A percentile compares a stretch with the other conserved stretches of the same genome.
Evolutionary conservation across 2,797 vertebrate genomes (phyloP).

Genomic region (Rhinoraja longicauda): DNA sequence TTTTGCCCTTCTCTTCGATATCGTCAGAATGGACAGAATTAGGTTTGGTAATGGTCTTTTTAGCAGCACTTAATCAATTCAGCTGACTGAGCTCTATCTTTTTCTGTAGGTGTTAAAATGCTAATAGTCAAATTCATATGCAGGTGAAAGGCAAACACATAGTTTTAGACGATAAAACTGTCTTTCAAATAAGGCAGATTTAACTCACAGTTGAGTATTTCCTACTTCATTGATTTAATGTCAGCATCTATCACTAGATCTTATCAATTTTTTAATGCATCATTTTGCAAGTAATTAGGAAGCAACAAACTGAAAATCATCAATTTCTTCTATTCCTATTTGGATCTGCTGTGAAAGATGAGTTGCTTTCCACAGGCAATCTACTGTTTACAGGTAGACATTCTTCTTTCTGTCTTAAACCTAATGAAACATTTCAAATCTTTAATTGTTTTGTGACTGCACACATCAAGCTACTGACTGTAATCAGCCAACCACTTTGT

Average conservation of each 20-base stretch:
- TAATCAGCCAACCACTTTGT: conserved; percentile 11
- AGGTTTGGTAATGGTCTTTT: neutral
- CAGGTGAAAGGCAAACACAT: neutral
- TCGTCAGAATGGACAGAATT: neutral
- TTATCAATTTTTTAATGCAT: conserved; percentile 29
- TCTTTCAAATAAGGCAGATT: conserved; percentile 19
- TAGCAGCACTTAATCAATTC: neutral
- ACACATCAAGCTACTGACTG: conserved; percentile 8
- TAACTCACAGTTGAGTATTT: conserved; percentile 31
- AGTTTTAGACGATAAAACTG: conserved; percentile 1
- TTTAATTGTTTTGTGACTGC: conserved; percentile 37
- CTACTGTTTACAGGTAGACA: conserved; percentile 16
- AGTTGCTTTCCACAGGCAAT: neutral
- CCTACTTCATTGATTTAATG: conserved; percentile 36
- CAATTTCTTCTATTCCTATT: conserved; percentile 26
- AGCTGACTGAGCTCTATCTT: neutral
- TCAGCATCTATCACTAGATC: conserved; percentile 33
- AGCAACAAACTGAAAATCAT: conserved; percentile 29
- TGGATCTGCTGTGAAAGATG: conserved; percentile 21
- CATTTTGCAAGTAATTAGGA: conserved; percentile 35
- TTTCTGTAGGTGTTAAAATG: neutral
- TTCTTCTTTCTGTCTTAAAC: conserved; percentile 33
- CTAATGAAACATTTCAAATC: conserved; percentile 38
- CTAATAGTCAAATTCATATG: conserved; percentile 31
- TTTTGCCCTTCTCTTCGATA: neutral